Percentiles rank a stretch among this genome's conserved stretches.
phyloP scores from a whole-genome alignment of 37 sponge, comb jelly and placozoan genomes.

The Petrosia ficiformis region DNA sequence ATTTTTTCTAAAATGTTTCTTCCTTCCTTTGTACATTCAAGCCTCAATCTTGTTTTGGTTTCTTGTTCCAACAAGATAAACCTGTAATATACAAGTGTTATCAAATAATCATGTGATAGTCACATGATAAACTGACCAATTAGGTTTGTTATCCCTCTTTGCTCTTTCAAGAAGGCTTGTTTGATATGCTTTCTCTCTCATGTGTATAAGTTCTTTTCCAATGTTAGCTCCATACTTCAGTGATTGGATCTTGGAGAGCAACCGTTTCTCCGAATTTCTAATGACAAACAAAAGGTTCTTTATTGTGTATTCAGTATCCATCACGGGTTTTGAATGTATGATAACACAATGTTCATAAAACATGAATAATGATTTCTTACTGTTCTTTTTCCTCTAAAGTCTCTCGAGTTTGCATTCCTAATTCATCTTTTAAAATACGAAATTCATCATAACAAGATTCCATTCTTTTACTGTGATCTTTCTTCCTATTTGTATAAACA shows the following conservation, averaged over 20 bases:
- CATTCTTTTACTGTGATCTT: too few relatives aligned
- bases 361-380: constrained; percentile 11
- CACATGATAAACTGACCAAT: constrained; percentile 23
- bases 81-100: constrained; percentile 21
- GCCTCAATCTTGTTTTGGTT: neutral
- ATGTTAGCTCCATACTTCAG: neutral
- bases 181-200: constrained; percentile 3
- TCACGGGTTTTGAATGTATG: neutral
- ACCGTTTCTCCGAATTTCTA: neutral
- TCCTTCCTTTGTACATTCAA: neutral
- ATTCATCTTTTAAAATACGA: too few relatives aligned
- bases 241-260: neutral
- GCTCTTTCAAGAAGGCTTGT: neutral
- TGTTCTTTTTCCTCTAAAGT: constrained; percentile 12
- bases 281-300: neutral
- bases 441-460: too few relatives aligned
- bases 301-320: neutral
- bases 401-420: neutral
- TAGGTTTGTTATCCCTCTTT: neutral
- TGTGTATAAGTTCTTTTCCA: neutral
- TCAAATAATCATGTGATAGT: constrained; percentile 17
- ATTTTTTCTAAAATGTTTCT: neutral
- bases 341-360: neutral
- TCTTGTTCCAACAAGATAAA: neutral
- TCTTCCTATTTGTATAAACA: too few relatives aligned